Base-by-base conservation (phyloP, 1,140 invertebrate species). In the Drosophila guanche region DNA sequence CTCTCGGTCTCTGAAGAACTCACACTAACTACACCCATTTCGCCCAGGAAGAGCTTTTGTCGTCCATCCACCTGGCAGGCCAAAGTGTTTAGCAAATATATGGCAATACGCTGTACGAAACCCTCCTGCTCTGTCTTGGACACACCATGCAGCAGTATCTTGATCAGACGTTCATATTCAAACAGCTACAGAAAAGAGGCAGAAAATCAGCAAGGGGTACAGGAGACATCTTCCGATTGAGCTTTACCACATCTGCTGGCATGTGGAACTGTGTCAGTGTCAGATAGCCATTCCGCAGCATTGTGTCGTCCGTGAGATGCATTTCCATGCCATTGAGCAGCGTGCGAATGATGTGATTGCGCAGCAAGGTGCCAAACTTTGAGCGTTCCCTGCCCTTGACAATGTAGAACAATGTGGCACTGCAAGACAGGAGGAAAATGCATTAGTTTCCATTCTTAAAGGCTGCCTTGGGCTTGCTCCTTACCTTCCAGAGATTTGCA, bases 271-370 rank as follows among this genome's bases (percentile, higher is more conserved):
- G 97, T 88, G 97, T 99, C 4, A 99, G 92, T 0, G 97, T 98
- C 46, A 99, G 93, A 92, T 98, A 99, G 47, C 97, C 97, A 92
- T 99, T 99, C 53, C 97, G 93, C 94, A 99, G 96, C 97, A 99
- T 98, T 5, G 96, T 97, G 71, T 96, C 95, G 90, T 98, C 97
- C 50, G 94, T 93, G 75, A 94, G 93, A 89, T 97, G 96, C 51
- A 93, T 93, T 71, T 95, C 95, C 97, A 98, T 98, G n/a, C 95
- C 97, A 91, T 97, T 95, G 12, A 98, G 92, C 14, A 98, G 92
- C 0, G 95, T 95, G 7, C 94, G 94, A 33, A 98, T 96, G 63
- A 97, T 97, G 81, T 94, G 94, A 71, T 94, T 93, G 89, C 97
- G 97, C 45, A 97, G 93, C 79, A 94, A 94, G 43, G 93, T 94